Percentiles rank a stretch among this genome's conserved stretches.
phyloP scores from a whole-genome alignment of 2,888 invertebrate genomes.

The Latrodectus elegans region DNA sequence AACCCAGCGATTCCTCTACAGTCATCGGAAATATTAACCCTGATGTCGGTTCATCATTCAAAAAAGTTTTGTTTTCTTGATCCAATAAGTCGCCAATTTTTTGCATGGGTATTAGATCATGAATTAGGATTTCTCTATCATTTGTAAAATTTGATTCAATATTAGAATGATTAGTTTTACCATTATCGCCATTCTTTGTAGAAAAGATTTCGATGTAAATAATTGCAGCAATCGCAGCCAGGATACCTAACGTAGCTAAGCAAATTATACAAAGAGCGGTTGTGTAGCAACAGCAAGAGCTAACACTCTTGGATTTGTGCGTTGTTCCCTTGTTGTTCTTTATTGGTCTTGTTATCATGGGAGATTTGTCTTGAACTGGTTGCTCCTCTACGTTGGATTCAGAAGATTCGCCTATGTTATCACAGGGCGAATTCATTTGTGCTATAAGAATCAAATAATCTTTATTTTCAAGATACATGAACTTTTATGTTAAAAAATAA shows the following conservation, averaged over 20 bases:
- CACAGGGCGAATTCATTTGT: no score
- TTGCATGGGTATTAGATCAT: neutral
- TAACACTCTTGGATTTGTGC: no score
- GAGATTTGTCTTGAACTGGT: no score
- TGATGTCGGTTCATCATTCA: neutral
- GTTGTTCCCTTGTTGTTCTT: no score
- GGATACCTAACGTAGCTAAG: slow-evolving; percentile 24
- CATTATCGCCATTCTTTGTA: neutral
- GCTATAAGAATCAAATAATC: no score
- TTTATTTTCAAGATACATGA: no score
- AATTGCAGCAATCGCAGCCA: slow-evolving; percentile 31
- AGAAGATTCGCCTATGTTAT: no score
- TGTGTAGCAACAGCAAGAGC: slow-evolving; percentile 40
- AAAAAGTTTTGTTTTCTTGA: neutral
- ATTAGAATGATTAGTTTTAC: neutral
- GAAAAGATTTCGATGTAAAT: slow-evolving; percentile 50
- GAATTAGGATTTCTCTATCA: neutral
- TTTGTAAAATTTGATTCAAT: neutral
- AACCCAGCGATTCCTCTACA: no score
- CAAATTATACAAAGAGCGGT: slow-evolving; percentile 4
- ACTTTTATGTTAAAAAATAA: no score
- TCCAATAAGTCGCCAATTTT: neutral
- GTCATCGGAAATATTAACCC: neutral
- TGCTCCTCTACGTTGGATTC: no score
- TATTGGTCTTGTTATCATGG: no score